A percentile compares a stretch with the other conserved stretches of the same genome.
These are phyloP conservation scores for Rafetus swinhoei DNA, from an alignment of 2,113 vertebrate genomes.

Conservation along the genomic window DNA sequence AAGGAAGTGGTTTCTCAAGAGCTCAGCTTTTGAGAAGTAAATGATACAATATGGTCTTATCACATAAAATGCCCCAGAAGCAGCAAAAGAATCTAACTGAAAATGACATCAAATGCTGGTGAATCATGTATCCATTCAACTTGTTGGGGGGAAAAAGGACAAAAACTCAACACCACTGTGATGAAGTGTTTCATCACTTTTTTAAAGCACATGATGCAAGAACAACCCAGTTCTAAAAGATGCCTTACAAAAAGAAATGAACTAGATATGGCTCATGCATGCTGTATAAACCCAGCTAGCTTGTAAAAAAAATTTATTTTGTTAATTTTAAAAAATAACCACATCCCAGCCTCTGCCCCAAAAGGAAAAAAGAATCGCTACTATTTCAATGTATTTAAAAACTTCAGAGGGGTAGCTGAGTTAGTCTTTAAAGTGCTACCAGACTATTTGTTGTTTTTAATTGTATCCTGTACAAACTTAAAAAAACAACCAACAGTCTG, in stretches of 20 bases:
- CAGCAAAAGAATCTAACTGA: not conserved
- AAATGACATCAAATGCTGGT: rapidly evolving
- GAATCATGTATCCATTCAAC: not conserved
- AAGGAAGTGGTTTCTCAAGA: conserved; percentile 46
- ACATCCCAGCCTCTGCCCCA: not conserved
- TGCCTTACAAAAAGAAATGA: not conserved
- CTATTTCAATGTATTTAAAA: not conserved
- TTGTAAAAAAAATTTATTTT: not conserved
- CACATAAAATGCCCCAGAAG: not conserved
- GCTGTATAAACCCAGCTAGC: not conserved
- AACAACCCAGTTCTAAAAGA: not conserved
- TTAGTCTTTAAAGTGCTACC: too few species aligned
- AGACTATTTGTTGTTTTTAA: too few species aligned
- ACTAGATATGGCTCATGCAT: rapidly evolving
- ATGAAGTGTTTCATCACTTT: not conserved
- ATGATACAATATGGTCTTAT: not conserved
- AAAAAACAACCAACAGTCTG: too few species aligned
- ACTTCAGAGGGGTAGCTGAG: too few species aligned
- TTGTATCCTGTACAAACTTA: too few species aligned
- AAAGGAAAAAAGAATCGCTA: not conserved
- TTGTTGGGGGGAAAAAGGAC: not conserved
- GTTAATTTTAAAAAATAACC: not conserved
- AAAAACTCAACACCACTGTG: not conserved
- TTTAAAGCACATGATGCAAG: not conserved
- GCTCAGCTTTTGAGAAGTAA: conserved; percentile 9